These are phyloP conservation scores for Albula glossodonta DNA, from an alignment of 2,113 vertebrate genomes.

Conservation along the genomic window DNA sequence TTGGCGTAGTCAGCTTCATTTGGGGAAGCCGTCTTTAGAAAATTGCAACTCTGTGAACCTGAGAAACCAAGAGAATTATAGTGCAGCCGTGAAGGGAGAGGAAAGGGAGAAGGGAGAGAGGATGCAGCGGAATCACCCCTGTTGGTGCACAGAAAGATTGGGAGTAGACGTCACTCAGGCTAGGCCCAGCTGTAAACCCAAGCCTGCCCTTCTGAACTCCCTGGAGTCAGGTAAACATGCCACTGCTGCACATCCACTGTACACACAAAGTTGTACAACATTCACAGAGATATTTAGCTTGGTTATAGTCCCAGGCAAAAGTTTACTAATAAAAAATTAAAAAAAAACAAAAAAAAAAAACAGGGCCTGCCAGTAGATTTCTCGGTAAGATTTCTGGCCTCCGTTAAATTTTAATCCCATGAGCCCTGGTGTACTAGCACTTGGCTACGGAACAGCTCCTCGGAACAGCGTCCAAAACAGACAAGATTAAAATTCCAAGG, in stretches of 20 bases:
- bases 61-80: neutral
- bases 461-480: slow-evolving; percentile 57
- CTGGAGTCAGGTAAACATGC: too few species aligned
- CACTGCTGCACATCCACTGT: neutral
- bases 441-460: slow-evolving; percentile 3
- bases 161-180: too few species aligned
- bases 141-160: too few species aligned
- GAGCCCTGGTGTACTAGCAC: neutral
- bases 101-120: too few species aligned
- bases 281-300: neutral
- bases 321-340: neutral
- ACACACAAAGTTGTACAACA: neutral
- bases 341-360: neutral
- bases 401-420: slow-evolving; percentile 5
- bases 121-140: too few species aligned
- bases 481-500: slow-evolving; percentile 61
- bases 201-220: neutral
- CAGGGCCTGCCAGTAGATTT: neutral
- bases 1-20: neutral
- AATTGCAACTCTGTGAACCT: neutral
- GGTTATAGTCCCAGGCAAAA: neutral
- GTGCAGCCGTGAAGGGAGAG: too few species aligned
- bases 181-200: neutral
- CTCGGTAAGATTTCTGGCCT: neutral
- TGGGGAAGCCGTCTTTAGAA: slow-evolving; percentile 1